phyloP scores from a whole-genome alignment of 2,888 invertebrate species.

The Pseudanteris insignis region DNA sequence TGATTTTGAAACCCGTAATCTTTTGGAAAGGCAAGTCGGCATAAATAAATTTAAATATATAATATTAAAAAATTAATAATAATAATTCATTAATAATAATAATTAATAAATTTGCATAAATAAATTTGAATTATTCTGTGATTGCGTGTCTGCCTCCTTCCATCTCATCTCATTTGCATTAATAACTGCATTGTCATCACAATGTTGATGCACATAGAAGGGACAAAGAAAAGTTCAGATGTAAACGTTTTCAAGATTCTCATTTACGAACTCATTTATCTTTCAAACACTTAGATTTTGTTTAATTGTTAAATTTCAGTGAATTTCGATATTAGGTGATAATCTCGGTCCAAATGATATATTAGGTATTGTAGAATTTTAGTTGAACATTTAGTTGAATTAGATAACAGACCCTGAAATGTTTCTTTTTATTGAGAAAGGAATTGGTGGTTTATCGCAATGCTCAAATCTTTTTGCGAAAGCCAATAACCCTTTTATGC shows the following conservation, averaged over 20 bases:
- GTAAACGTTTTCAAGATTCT: conserved; percentile 3
- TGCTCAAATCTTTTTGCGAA: no score
- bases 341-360: conserved; percentile 7
- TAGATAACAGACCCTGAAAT: no score
- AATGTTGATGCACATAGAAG: neutral
- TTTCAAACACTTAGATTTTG: neutral
- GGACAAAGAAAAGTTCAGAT: conserved; percentile 1
- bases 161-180: conserved; percentile 2
- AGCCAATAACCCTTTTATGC: no score
- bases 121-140: conserved; percentile 6
- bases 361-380: conserved; percentile 2
- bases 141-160: conserved; percentile 10
- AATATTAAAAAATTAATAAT: no score
- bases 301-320: conserved; percentile 4
- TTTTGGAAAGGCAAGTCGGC: no score
- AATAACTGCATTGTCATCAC: conserved; percentile 7
- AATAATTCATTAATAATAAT: no score
- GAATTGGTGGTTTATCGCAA: no score
- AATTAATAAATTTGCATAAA: no score
- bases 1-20: no score
- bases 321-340: conserved; percentile 2
- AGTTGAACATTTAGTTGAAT: no score
- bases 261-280: conserved; percentile 9
- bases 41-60: no score
- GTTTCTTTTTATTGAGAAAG: no score